Base-by-base conservation (phyloP, 2,797 vertebrate species). In the Sebastes trivittatus region DNA sequence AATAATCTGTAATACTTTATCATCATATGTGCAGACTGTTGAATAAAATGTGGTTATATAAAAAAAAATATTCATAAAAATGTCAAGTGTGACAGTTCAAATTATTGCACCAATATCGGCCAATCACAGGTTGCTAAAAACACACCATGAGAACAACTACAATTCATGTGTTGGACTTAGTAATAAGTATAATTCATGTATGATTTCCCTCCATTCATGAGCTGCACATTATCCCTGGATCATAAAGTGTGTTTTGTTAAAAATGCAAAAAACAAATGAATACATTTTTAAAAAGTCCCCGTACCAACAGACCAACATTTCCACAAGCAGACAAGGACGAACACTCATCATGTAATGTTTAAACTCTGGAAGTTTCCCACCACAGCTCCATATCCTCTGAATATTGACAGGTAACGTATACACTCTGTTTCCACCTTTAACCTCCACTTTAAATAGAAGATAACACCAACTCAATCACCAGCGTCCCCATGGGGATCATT, bases 361-460 rank as follows among this genome's bases (percentile, higher is more conserved):
- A 22, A 67, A 30, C 54, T 34, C 22, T 36, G 46, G 20, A 72
- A n/a, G 68, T 75, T 85, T 88, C 83, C 86, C 86, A 87, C 63
- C 60, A 1, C 34, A 13, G 46, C 32, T 46, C 42, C 16, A n/a
- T 8, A 3, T 68, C 34, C 65, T 74, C 82, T 64, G 73, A 29
- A 52, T 55, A 75, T 52, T 81, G 32, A 83, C 64, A 23, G 36
- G 75, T 83, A 27, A 85, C 79, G 80, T 56, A 83, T 69, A 68
- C 59, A 27, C 75, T 52, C 49, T 4, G 23, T 56, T 62, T 77
- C 85, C 65, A 83, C 88, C 87, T 90, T 80, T 79, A 34, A 82
- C 87, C 86, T 68, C 63, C 2, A 72, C 77, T 84, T 87, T 89
- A 91, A 85, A 87, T 77, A 80, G 60, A 77, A 88, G 89, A 85